Evolutionary conservation across 2,113 vertebrate genomes (phyloP).

Genomic region (Probosciger aterrimus): DNA sequence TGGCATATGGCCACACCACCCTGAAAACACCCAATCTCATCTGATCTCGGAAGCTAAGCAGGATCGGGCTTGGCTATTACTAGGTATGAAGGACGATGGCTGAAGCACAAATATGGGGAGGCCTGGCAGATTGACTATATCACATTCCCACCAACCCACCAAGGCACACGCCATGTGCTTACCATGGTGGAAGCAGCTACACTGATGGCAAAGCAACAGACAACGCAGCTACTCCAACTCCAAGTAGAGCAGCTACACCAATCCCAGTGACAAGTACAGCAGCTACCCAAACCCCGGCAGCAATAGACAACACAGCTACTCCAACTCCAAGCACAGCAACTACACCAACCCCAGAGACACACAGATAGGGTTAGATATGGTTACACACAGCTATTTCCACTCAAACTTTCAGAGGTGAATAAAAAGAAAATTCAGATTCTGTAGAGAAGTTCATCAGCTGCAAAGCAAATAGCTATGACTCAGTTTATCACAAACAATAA

Average conservation of each 20-base stretch:
- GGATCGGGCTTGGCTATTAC: neutral
- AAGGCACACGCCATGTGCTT: neutral
- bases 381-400: neutral
- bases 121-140: neutral
- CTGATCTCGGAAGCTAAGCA: neutral
- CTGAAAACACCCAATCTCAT: neutral
- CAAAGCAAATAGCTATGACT: slow-evolving; percentile 26
- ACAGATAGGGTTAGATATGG: neutral
- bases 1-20: neutral
- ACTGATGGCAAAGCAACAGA: neutral
- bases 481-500: slow-evolving; percentile 35
- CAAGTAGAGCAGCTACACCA: too few relatives aligned
- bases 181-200: neutral
- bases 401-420: neutral
- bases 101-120: neutral
- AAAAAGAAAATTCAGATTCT: neutral
- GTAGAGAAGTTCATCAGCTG: neutral
- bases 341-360: neutral
- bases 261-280: too few relatives aligned
- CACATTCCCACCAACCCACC: neutral
- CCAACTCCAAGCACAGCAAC: neutral
- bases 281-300: too few relatives aligned
- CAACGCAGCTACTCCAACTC: neutral
- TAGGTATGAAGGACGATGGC: neutral
- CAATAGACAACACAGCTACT: too few relatives aligned